A percentile compares a stretch with the other conserved stretches of the same genome.
Evolutionary conservation across 2,888 invertebrate species (phyloP).

Genomic region (Cenopis cana): DNA sequence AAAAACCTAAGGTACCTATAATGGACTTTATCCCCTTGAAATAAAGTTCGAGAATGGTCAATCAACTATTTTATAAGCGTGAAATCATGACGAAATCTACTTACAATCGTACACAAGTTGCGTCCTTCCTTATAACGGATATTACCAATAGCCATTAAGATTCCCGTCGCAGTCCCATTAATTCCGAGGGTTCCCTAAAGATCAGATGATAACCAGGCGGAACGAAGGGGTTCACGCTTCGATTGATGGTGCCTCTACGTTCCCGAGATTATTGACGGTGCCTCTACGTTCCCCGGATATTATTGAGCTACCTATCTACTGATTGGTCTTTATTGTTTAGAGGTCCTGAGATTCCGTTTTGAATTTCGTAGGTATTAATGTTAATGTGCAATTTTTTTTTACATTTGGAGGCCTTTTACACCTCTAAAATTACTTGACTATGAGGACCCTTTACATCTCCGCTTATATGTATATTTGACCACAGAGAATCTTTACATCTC

Average conservation of each 20-base stretch:
- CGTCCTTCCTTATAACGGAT: not conserved
- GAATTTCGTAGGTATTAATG: too few species aligned
- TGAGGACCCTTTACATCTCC: too few species aligned
- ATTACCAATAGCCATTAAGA: slow-evolving; percentile 8
- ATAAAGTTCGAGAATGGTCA: not conserved
- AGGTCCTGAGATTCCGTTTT: too few species aligned
- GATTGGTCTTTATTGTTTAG: not conserved
- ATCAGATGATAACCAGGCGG: slow-evolving; percentile 21
- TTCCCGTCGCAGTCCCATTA: slow-evolving; percentile 15
- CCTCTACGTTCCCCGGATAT: not conserved
- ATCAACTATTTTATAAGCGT: not conserved
- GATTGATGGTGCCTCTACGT: slow-evolving; percentile 4
- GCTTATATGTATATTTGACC: too few species aligned
- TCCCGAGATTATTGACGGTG: not conserved
- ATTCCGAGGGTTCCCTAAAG: slow-evolving; percentile 27
- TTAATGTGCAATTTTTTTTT: too few species aligned
- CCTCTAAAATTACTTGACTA: too few species aligned
- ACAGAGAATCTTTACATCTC: too few species aligned
- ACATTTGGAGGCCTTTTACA: too few species aligned
- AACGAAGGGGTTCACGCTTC: not conserved
- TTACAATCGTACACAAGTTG: not conserved
- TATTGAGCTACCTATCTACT: too few species aligned
- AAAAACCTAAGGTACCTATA: not conserved
- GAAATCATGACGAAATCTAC: not conserved
- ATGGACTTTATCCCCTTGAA: not conserved